Conservation (phyloP, 2,797 vertebrate species). For the Buphagus erythrorhynchus region DNA sequence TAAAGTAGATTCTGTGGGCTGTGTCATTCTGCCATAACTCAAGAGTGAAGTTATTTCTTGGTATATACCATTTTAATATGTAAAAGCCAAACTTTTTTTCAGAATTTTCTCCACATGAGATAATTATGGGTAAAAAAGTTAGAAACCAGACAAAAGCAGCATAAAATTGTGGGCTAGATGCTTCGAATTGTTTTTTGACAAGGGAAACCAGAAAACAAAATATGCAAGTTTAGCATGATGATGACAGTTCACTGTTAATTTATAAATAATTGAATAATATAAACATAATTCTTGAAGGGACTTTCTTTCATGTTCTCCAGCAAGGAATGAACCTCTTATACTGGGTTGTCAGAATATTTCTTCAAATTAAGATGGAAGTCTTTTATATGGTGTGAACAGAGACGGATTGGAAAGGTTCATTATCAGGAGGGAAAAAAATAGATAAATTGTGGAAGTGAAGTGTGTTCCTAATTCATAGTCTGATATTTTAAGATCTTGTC, state of each 20-base stretch:
- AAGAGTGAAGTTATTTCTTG: background rate
- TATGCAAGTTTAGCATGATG: background rate
- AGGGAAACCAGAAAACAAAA: background rate
- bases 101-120: background rate
- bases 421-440: background rate
- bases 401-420: background rate
- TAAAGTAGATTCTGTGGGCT: background rate
- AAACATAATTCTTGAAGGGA: background rate
- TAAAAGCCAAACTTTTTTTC: background rate
- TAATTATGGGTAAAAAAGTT: background rate
- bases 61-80: background rate
- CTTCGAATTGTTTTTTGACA: background rate
- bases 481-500: background rate
- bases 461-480: background rate
- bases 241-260: background rate
- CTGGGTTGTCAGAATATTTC: background rate
- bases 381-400: background rate
- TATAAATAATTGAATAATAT: background rate
- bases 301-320: background rate
- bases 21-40: background rate
- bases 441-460: background rate
- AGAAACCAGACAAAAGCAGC: background rate
- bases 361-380: background rate
- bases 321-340: background rate
- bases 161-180: background rate